These are phyloP conservation scores for Paracanthobrama guichenoti DNA, from an alignment of 2,113 vertebrate species.

Conservation along the genomic window DNA sequence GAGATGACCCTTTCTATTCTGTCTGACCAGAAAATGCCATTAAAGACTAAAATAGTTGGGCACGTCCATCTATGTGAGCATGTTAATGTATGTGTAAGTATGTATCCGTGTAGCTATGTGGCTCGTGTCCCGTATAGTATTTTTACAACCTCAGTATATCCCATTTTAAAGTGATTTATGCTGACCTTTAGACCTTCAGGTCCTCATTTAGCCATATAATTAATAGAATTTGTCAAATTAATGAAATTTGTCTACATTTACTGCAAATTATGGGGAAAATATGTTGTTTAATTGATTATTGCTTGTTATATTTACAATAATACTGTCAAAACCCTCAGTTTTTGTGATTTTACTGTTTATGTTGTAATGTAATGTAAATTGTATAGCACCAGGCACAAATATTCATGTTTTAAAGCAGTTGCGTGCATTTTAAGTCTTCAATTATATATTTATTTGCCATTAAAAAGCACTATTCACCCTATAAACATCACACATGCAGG, in stretches of 20 bases:
- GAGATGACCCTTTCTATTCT: constrained; percentile 55
- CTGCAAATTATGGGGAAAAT: not conserved
- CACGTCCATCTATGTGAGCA: not conserved
- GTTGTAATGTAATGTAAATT: not conserved
- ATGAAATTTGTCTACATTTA: not conserved
- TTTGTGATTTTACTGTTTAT: not conserved
- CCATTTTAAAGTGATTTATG: not conserved
- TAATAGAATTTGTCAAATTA: constrained; percentile 3
- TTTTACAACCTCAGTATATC: constrained; percentile 4
- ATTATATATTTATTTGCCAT: not conserved
- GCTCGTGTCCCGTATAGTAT: not conserved
- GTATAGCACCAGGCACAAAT: not conserved
- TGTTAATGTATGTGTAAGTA: not conserved
- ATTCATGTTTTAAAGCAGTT: not conserved
- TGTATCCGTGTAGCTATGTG: not conserved
- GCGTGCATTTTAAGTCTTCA: not conserved
- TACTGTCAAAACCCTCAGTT: not conserved
- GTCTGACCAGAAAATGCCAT: constrained; percentile 53
- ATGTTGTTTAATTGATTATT: not conserved
- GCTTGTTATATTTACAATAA: not conserved
- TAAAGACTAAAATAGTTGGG: constrained; percentile 20
- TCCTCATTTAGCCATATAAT: not conserved
- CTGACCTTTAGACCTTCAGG: not conserved
- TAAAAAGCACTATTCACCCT: not conserved
- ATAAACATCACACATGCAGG: not conserved